Base-by-base conservation (phyloP, 30 jellyfish, hydroid and myxozoan species). In the Aurelia sp. region DNA sequence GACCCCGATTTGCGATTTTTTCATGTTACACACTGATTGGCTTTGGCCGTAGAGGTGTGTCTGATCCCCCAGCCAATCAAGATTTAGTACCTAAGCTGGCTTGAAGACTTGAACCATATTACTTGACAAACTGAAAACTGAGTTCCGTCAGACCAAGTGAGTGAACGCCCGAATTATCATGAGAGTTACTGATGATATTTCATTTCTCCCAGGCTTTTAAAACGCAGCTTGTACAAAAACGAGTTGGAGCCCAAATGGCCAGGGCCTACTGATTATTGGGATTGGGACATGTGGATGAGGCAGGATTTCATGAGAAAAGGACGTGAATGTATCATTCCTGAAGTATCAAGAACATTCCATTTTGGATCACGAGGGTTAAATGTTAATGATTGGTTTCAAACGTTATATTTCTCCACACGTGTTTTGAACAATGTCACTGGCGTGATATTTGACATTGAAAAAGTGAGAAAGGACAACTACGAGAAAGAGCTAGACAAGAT, bases 261-360 rank as follows among this genome's bases (percentile, higher is more conserved):
- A 6, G 97, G 96, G 13, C 86, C 96, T 23, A 92, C 86, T 59
- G 92, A 85, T 31, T 87, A 76, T 55, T 90, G 96, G 95, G 98
- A 95, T 50, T 95, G 99, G 99, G 99, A 95, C 70, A 85, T 90
- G 94, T 95, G 99, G 99, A 86, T 90, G 97, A 76, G 99, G 77
- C 66, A 66, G 76, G 94, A 86, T 27, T 72, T 74, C 72, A 95
- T 71, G 41, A 59, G 98, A 80, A 95, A 95, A 76, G 99, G 98
- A 10, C 96, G 99, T 5, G 99, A 95, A 81, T 95, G 99, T 76
- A 90, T 95, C 79, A 85, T 95, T 6, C 99, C 99, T 15, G 99
- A 95, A 59, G 74, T 90, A 35, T 90, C 99, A 21, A 88, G 99
- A 40, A 90, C 99, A 19, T 95, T 85, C 55, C 99, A 95, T 77